Percentiles rank a stretch among this genome's conserved stretches.
These are phyloP conservation scores for Eulemur coronatus DNA, from an alignment of 2,797 vertebrate species.

Conservation along the genomic window DNA sequence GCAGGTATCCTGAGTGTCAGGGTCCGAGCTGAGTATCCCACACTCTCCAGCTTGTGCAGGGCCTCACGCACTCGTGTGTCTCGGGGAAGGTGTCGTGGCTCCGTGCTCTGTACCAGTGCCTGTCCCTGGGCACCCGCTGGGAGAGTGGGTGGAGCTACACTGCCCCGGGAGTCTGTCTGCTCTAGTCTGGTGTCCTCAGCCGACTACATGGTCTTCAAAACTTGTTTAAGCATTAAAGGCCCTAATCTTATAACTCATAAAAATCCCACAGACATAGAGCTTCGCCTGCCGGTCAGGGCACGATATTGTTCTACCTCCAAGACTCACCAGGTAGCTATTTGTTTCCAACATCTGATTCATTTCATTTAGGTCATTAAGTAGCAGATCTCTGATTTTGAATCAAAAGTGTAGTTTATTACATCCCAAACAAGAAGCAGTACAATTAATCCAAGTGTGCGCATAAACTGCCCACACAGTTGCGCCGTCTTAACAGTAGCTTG, in stretches of 20 bases:
- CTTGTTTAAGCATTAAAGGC: background rate
- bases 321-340: too few relatives aligned
- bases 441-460: too few relatives aligned
- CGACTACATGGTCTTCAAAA: background rate
- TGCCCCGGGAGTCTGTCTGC: background rate
- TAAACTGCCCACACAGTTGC: too few relatives aligned
- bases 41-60: background rate
- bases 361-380: background rate
- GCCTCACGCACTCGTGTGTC: background rate
- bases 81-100: background rate
- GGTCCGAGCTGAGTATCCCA: background rate
- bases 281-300: background rate
- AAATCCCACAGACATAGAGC: too few relatives aligned
- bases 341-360: background rate
- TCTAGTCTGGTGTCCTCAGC: background rate
- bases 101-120: background rate
- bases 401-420: too few relatives aligned
- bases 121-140: accelerated
- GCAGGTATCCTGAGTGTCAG: background rate
- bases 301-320: background rate
- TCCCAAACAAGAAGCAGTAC: too few relatives aligned
- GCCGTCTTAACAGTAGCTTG: too few relatives aligned
- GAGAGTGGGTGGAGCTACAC: background rate
- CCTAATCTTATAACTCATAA: background rate
- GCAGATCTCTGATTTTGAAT: too few relatives aligned